phyloP scores from a whole-genome alignment of 2,888 invertebrate genomes.

The Amorpha juglandis region DNA sequence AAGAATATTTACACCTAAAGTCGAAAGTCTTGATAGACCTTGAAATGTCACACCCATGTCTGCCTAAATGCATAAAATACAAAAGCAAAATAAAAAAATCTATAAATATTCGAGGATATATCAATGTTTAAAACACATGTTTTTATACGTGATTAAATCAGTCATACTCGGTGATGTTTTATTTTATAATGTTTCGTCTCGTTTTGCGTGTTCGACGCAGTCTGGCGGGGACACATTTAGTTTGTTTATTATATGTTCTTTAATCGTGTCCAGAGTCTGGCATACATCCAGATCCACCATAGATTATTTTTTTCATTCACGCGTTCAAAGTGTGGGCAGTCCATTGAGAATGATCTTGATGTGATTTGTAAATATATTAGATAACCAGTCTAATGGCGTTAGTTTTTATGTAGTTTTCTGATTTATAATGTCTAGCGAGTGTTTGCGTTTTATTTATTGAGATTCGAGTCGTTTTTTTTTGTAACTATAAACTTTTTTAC shows the following conservation, averaged over 20 bases:
- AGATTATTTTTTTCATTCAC: slow-evolving; percentile 56
- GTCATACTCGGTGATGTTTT: slow-evolving; percentile 22
- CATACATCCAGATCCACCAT: slow-evolving; percentile 53
- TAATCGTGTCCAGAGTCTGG: slow-evolving; percentile 54
- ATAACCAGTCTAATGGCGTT: not conserved
- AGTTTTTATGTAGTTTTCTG: not conserved
- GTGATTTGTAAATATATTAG: not conserved
- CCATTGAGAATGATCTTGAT: not conserved
- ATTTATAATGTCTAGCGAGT: not conserved
- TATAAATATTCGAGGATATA: not conserved
- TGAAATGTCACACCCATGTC: too few species aligned
- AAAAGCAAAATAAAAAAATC: not conserved
- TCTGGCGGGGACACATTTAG: slow-evolving; percentile 61
- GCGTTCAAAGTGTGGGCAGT: slow-evolving; percentile 16
- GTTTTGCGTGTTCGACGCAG: slow-evolving; percentile 64
- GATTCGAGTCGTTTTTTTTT: not conserved
- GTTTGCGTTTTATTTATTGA: not conserved
- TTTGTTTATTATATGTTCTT: slow-evolving; percentile 63
- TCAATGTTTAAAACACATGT: not conserved
- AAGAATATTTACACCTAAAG: too few species aligned
- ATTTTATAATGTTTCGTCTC: slow-evolving; percentile 45
- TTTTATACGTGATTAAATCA: slow-evolving; percentile 14
- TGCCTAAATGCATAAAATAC: not conserved
- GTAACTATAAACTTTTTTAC: not conserved
- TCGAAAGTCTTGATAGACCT: too few species aligned